A percentile compares a stretch with the other conserved stretches of the same genome.
Conservation (phyloP, 1,140 invertebrate genomes). For the Samia ricini region DNA sequence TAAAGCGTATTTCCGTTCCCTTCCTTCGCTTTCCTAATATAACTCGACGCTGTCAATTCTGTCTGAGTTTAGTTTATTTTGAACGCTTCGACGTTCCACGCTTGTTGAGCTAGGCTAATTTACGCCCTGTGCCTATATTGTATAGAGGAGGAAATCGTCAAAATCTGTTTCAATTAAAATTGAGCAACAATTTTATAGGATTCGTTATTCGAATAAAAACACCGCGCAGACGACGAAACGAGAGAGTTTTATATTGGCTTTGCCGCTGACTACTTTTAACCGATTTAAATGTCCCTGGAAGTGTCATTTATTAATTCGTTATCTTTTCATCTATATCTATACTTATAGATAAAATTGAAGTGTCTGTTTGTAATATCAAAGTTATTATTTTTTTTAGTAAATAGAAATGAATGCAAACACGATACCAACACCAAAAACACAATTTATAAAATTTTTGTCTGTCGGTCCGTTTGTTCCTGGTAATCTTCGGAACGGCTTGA, state of each 20-base stretch:
- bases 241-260: conserved; percentile 34
- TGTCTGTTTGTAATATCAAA: too few species aligned
- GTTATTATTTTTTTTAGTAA: too few species aligned
- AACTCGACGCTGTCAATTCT: background rate
- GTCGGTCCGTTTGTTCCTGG: too few species aligned
- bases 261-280: conserved; percentile 14
- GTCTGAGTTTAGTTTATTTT: background rate
- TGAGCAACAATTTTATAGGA: conserved; percentile 16
- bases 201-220: conserved; percentile 6
- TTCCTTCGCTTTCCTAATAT: background rate
- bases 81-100: background rate
- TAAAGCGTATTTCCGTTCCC: background rate
- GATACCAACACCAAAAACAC: too few species aligned
- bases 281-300: conserved; percentile 15
- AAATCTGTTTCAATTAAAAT: conserved; percentile 28
- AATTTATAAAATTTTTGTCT: too few species aligned
- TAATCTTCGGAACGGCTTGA: too few species aligned
- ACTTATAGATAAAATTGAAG: too few species aligned
- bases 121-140: background rate
- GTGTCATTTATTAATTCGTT: background rate
- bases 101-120: background rate
- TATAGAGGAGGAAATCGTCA: conserved; percentile 12
- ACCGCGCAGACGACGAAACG: conserved; percentile 12
- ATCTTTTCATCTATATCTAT: too few species aligned
- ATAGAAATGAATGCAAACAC: too few species aligned